Base-by-base conservation (phyloP, 2,113 vertebrate genomes). In the Thalassoma bifasciatum region DNA sequence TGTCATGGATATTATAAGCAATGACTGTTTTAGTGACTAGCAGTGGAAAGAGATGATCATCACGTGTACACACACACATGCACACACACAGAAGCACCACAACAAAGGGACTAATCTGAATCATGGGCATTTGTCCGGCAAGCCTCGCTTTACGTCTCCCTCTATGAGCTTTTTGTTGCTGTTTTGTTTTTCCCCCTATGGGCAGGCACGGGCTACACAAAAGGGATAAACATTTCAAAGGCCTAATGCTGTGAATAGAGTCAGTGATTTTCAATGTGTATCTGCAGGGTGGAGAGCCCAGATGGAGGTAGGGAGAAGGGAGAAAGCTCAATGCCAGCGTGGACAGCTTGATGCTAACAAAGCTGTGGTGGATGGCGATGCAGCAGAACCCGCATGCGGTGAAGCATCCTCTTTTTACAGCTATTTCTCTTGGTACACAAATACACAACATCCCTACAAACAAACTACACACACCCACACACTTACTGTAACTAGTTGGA, bases 201-300 rank as follows among this genome's bases (percentile, higher is more conserved):
- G 76, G 77, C 63, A 37, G 75, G 58, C 72, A 72, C 24, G 11
- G 68, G 30, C 68, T 37, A 17, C 88, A 88, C 90, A 90, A 90
- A 90, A 81, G 89, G 44, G 90, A 93, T 93, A 85, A 90, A 86
- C 89, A 76, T 90, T 91, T 92, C 87, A 92, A 90, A 90, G 86
- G 74, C 67, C 68, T 17, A 26, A 70, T 54, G 51, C 79, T 65
- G 74, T 88, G 88, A 91, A 88, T 89, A 75, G 89, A 87, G 86
- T 72, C 86, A 80, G 79, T 88, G 89, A 90, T 92, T 92, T 91
- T 83, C 83, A 73, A 42, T 81, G 76, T 83, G 75, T 81, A 69
- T 89, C 83, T 86, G 87, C 72, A 77, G 88, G 73, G 77, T 77
- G 83, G 73, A 81, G 66, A 84, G 75, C 72, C 88, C 91, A 92